Conservation (phyloP, 2,888 invertebrate species). For the Schizaphis graminum region DNA sequence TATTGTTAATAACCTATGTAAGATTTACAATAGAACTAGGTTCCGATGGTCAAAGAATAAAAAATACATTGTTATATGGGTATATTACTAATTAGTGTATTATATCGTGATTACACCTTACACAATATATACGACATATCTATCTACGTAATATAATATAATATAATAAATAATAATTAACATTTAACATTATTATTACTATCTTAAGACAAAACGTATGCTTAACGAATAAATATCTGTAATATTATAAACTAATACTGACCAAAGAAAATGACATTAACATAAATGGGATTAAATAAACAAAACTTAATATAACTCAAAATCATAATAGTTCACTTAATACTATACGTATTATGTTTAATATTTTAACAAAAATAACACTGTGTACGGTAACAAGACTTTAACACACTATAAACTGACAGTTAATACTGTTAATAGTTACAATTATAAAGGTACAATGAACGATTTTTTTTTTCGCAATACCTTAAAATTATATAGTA, state of each 20-base stretch:
- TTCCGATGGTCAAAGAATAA: neutral
- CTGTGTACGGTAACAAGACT: neutral
- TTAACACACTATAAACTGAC: constrained; percentile 14
- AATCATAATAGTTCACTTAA: constrained; percentile 32
- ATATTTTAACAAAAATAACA: constrained; percentile 8
- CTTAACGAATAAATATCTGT: neutral
- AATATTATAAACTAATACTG: constrained; percentile 43
- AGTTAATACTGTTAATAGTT: neutral
- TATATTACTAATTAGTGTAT: neutral
- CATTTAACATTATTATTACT: neutral
- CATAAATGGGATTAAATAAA: neutral
- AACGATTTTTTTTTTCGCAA: constrained; percentile 48
- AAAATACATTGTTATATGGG: neutral
- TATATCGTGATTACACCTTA: neutral
- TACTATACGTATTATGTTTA: neutral
- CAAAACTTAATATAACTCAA: neutral
- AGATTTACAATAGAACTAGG: neutral
- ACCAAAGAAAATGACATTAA: constrained; percentile 24
- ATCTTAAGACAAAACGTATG: neutral
- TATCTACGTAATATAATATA: neutral
- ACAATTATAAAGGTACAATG: neutral
- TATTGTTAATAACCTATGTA: neutral
- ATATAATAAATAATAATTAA: neutral
- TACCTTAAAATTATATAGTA: neutral
- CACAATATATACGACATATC: no score